These are phyloP conservation scores for Scalopus aquaticus DNA, from an alignment of 2,113 vertebrate genomes.

Conservation along the genomic window DNA sequence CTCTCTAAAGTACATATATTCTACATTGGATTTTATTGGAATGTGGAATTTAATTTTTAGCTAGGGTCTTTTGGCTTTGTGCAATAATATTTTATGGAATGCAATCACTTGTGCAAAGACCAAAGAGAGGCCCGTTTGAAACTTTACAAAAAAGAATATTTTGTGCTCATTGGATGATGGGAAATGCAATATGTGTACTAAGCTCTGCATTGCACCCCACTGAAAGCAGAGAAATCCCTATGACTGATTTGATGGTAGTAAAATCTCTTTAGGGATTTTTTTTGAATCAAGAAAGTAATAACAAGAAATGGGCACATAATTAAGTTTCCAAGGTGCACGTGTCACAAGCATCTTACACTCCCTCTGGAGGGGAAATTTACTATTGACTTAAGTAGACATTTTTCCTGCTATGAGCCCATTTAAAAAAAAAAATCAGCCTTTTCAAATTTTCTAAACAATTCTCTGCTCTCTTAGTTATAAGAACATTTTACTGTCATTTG, in stretches of 20 bases:
- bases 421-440: background rate
- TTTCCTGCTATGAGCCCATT: constrained; percentile 32
- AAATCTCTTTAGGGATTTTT: constrained; percentile 66
- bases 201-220: constrained; percentile 42
- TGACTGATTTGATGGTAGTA: constrained; percentile 64
- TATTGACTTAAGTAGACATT: constrained; percentile 48
- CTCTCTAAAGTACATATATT: constrained; percentile 36
- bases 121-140: constrained; percentile 67
- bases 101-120: constrained; percentile 71
- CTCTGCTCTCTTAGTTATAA: constrained; percentile 63
- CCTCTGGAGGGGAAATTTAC: constrained; percentile 50
- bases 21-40: constrained; percentile 65
- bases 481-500: constrained; percentile 60
- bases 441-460: constrained; percentile 43
- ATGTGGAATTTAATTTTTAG: constrained; percentile 74
- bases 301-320: constrained; percentile 64
- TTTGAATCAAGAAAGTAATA: constrained; percentile 70
- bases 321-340: constrained; percentile 69
- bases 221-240: constrained; percentile 67
- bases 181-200: constrained; percentile 70
- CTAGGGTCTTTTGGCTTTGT: constrained; percentile 67
- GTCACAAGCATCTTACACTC: constrained; percentile 58
- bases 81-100: constrained; percentile 77
- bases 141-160: constrained; percentile 67
- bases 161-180: constrained; percentile 57